These are phyloP conservation scores for Hydrotaea cyrtoneurina DNA, from an alignment of 2,888 invertebrate species.

Conservation along the genomic window DNA sequence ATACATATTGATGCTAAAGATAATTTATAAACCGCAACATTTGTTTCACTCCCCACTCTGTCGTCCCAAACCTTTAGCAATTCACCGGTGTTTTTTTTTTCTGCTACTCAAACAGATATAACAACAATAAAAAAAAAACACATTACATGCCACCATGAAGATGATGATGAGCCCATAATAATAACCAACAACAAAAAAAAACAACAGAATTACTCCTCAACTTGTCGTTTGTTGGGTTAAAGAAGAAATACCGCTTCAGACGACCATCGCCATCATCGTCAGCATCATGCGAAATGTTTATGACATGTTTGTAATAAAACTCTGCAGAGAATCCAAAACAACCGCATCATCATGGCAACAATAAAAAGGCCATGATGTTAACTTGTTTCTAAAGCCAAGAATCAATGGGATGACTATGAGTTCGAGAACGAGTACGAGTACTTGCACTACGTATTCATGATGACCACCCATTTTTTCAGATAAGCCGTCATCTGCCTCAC, in stretches of 20 bases:
- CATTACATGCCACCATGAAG: slow-evolving; percentile 30
- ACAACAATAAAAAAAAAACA: neutral
- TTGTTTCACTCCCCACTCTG: neutral
- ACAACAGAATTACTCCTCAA: neutral
- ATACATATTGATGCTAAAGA: slow-evolving; percentile 57
- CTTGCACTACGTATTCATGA: slow-evolving; percentile 9
- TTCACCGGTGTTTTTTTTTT: too few relatives aligned
- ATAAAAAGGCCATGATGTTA: slow-evolving; percentile 32
- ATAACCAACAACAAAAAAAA: slow-evolving; percentile 29
- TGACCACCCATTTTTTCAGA: slow-evolving; percentile 33
- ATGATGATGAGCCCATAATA: slow-evolving; percentile 42
- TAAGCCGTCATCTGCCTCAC: slow-evolving; percentile 15
- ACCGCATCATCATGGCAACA: neutral
- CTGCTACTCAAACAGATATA: too few relatives aligned
- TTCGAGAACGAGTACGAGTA: neutral
- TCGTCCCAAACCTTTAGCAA: too few relatives aligned
- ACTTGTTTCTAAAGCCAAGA: slow-evolving; percentile 16
- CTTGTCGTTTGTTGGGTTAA: slow-evolving; percentile 50
- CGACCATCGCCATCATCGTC: slow-evolving; percentile 44
- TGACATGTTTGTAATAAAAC: slow-evolving; percentile 64
- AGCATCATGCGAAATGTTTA: slow-evolving; percentile 57
- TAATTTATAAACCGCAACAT: slow-evolving; percentile 61
- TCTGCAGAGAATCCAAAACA: slow-evolving; percentile 35
- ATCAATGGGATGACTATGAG: slow-evolving; percentile 16
- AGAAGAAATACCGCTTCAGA: slow-evolving; percentile 49